phyloP scores from a whole-genome alignment of 2,888 invertebrate species.

The Scaptomyza cyrtandrae region DNA sequence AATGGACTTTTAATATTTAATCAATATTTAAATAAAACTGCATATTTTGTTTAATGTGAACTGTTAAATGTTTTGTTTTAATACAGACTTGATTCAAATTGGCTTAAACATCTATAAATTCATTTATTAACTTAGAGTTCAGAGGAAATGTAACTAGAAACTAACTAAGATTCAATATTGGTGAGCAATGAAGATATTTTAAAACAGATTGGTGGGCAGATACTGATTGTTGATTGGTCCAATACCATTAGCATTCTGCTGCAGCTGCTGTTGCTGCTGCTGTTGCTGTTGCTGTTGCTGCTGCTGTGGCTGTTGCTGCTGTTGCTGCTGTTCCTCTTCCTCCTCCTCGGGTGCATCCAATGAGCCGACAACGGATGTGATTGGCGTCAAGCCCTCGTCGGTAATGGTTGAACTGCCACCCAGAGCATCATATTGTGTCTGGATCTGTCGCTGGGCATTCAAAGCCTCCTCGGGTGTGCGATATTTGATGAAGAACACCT shows the following conservation, averaged over 20 bases:
- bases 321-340: slow-evolving; percentile 67
- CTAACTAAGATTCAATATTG: slow-evolving; percentile 77
- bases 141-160: slow-evolving; percentile 46
- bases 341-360: slow-evolving; percentile 77
- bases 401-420: slow-evolving; percentile 82
- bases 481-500: slow-evolving; percentile 84
- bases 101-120: slow-evolving; percentile 50
- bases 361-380: slow-evolving; percentile 83
- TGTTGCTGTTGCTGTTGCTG: neutral
- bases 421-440: slow-evolving; percentile 83
- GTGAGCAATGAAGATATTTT: slow-evolving; percentile 75
- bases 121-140: slow-evolving; percentile 52
- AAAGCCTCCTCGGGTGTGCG: slow-evolving; percentile 83
- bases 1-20: no score
- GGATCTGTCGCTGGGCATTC: slow-evolving; percentile 83
- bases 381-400: slow-evolving; percentile 83
- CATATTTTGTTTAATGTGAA: neutral
- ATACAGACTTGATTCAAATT: slow-evolving; percentile 44
- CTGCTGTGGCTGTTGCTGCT: no score
- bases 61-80: slow-evolving; percentile 61
- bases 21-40: neutral
- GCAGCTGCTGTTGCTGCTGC: slow-evolving; percentile 40
- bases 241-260: neutral
- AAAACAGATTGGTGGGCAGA: slow-evolving; percentile 75
- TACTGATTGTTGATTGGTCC: slow-evolving; percentile 61